A percentile compares a stretch with the other conserved stretches of the same genome.
phyloP scores from a whole-genome alignment of 2,888 invertebrate species.

The Psococerastis gibbosa region DNA sequence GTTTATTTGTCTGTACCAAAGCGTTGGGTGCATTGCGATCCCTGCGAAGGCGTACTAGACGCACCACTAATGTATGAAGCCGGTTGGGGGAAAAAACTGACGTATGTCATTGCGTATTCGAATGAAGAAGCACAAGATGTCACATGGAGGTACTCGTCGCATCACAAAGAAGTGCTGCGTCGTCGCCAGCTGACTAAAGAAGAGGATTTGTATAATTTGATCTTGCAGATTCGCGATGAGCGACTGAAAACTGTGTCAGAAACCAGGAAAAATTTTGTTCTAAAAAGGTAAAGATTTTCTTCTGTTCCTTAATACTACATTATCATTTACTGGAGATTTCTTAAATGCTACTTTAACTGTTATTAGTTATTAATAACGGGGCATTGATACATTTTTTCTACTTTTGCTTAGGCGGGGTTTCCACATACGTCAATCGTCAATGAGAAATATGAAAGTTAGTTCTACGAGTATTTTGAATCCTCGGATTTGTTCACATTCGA shows the following conservation, averaged over 20 bases:
- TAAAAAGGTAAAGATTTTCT: not conserved
- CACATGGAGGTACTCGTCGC: conserved; percentile 59
- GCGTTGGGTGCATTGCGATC: conserved; percentile 85
- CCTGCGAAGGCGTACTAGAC: conserved; percentile 80
- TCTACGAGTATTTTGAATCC: too few species aligned
- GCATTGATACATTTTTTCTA: too few species aligned
- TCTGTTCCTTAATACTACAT: too few species aligned
- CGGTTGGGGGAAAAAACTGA: conserved; percentile 74
- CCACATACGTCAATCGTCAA: too few species aligned
- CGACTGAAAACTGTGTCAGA: not conserved
- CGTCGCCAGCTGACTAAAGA: conserved; percentile 41
- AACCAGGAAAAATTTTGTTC: not conserved
- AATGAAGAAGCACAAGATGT: conserved; percentile 83
- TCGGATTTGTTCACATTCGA: too few species aligned
- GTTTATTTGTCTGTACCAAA: conserved; percentile 54
- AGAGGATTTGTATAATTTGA: conserved; percentile 28
- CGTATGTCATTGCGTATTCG: conserved; percentile 76
- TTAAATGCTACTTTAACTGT: too few species aligned
- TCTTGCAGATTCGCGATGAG: not conserved
- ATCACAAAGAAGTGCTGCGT: conserved; percentile 21
- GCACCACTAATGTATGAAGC: conserved; percentile 77
- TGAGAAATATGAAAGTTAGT: too few species aligned
- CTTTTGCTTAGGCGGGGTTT: not conserved
- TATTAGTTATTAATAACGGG: too few species aligned
- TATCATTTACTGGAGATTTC: too few species aligned